Base-by-base conservation (phyloP, 2,113 vertebrate species). In the Oncorhynchus mykiss region DNA sequence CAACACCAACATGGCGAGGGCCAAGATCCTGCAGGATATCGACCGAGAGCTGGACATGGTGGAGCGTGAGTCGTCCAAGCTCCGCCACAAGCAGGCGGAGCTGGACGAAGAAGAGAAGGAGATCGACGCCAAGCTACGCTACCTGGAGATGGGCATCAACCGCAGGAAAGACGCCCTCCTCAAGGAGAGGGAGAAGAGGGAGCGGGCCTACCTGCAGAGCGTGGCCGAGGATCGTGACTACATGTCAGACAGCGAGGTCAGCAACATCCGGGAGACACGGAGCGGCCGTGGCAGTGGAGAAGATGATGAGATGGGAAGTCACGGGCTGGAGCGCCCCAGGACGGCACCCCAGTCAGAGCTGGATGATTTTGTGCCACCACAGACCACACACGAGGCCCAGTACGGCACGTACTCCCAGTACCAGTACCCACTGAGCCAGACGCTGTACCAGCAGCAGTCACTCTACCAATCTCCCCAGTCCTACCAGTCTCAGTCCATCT, bases 221-320 rank as follows among this genome's bases (percentile, higher is more conserved):
- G 97, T 99, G 83, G 98, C 98, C 1, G 98, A 99, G 84, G 98
- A 99, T 79, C 94, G 98, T 3, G 98, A 99, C 87, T 99, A 99
- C 77, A 98, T 99, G 97, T 99, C 98, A 51, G 98, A 99, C 87
- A 99, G 98, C 82, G 98, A 99, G 88, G 97, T 99, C 78, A 98
- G 95, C 85, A 97, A 94, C 84, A 93, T 96, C 72, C 93, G 97
- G 27, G 96, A 97, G 73, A 93, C 95, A 8, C 94, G 95, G 79
- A 82, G 92, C 92, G 90, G 94, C 1, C 95, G n/a, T 59, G 85
- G 81, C 59, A 85, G 20, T 66, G 87, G 78, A 67, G 90, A 89
- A 67, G 93, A 92, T 75, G 91, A 91, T 22, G 92, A 94, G 25
- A 87, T 92, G 80, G 92, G 94, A 74, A 90, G 70, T 72, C 92